These are phyloP conservation scores for Corythornis madagascariensis DNA, from an alignment of 2,113 vertebrate species.

Conservation along the genomic window DNA sequence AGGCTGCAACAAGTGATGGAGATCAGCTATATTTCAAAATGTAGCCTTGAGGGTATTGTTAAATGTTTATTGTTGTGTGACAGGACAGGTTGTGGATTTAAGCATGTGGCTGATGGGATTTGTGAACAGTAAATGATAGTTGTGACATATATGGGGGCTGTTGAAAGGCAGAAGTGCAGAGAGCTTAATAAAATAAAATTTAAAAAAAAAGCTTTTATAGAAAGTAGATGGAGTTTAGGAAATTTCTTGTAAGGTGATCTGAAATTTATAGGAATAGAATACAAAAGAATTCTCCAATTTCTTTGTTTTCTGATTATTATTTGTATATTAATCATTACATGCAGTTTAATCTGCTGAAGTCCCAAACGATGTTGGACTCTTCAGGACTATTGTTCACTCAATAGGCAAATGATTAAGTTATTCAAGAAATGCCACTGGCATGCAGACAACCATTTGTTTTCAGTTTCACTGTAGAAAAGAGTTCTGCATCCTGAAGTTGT, in stretches of 20 bases:
- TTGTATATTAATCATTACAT: neutral
- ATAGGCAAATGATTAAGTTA: conserved; percentile 34
- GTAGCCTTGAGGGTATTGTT: neutral
- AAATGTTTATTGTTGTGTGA: neutral
- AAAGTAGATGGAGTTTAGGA: neutral
- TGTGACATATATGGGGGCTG: neutral
- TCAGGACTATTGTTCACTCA: conserved; percentile 46
- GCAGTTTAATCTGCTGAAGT: neutral
- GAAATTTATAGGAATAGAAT: neutral
- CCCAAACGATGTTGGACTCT: neutral
- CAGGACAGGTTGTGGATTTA: neutral
- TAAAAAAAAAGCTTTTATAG: neutral
- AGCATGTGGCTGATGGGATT: neutral
- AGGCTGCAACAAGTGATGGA: neutral
- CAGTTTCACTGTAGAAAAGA: conserved; percentile 34
- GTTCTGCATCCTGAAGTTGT: conserved; percentile 29
- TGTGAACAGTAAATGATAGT: neutral
- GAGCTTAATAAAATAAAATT: neutral
- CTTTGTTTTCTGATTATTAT: neutral
- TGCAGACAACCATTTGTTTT: conserved; percentile 67
- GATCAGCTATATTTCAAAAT: neutral
- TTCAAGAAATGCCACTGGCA: conserved; percentile 45
- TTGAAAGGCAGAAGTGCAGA: neutral
- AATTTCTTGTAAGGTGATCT: neutral
- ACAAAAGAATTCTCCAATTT: neutral